phyloP scores from a whole-genome alignment of 2,113 vertebrate species.

The Rhea pennata region DNA sequence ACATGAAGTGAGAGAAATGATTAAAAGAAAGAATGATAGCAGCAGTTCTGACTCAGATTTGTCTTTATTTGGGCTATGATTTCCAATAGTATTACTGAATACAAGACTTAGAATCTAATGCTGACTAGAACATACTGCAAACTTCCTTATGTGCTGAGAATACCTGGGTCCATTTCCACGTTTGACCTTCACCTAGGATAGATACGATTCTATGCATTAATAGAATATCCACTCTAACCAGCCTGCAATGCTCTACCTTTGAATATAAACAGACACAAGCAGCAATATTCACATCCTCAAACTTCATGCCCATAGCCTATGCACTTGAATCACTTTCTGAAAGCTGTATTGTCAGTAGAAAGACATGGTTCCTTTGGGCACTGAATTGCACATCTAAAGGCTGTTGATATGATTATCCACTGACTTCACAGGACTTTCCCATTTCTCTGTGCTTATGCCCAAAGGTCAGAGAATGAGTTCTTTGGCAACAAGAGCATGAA shows the following conservation, averaged over 20 bases:
- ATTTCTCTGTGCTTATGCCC: background rate
- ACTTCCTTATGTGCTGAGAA: background rate
- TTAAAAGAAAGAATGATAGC: background rate
- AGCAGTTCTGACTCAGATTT: background rate
- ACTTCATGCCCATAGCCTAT: background rate
- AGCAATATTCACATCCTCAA: background rate
- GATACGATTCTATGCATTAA: accelerated
- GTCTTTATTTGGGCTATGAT: background rate
- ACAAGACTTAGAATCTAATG: background rate
- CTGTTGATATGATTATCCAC: background rate
- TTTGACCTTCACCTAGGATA: background rate
- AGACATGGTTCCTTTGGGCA: background rate
- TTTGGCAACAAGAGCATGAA: background rate
- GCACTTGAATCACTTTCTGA: background rate
- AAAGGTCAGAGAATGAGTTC: background rate
- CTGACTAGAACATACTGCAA: background rate
- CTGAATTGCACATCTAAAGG: background rate
- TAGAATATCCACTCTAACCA: background rate
- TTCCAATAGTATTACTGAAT: background rate
- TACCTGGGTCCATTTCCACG: background rate
- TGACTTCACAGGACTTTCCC: background rate
- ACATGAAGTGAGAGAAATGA: background rate
- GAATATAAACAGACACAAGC: background rate
- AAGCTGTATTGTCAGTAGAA: background rate
- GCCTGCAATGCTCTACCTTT: background rate